phyloP scores from a whole-genome alignment of 2,113 vertebrate species.

The Pseudorectes ferrugineus region DNA sequence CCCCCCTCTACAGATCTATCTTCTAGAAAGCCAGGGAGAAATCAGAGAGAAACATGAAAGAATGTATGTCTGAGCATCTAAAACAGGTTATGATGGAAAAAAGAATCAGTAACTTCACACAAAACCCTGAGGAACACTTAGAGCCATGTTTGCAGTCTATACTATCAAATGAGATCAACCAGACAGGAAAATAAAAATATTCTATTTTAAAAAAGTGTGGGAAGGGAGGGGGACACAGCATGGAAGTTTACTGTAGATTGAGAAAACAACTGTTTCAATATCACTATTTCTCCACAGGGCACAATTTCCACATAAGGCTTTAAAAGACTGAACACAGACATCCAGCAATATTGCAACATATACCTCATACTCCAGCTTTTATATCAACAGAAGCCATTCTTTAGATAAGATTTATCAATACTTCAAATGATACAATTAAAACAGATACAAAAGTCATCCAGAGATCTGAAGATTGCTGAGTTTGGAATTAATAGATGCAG shows the following conservation, averaged over 20 bases:
- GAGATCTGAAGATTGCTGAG: not conserved
- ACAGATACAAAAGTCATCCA: not conserved
- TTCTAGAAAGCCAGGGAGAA: not conserved
- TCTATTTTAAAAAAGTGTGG: not conserved
- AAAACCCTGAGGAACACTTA: not conserved
- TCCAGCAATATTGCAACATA: not conserved
- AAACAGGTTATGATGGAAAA: not conserved
- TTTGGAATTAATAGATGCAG: not conserved
- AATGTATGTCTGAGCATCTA: rapidly evolving
- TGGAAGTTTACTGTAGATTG: not conserved
- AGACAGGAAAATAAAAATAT: not conserved
- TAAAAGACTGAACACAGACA: not conserved
- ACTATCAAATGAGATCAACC: not conserved
- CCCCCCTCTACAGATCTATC: not conserved
- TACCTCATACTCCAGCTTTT: not conserved
- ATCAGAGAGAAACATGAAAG: not conserved
- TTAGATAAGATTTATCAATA: not conserved
- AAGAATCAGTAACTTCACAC: not conserved
- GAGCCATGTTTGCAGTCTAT: not conserved
- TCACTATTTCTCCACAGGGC: not conserved
- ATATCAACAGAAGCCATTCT: not conserved
- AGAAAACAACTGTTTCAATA: not conserved
- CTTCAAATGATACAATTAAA: not conserved
- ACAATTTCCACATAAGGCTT: not conserved
- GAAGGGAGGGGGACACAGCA: rapidly evolving